Percentiles rank a stretch among this genome's conserved stretches.
phyloP scores from a whole-genome alignment of 2,888 invertebrate genomes.

The Gibbula magus region DNA sequence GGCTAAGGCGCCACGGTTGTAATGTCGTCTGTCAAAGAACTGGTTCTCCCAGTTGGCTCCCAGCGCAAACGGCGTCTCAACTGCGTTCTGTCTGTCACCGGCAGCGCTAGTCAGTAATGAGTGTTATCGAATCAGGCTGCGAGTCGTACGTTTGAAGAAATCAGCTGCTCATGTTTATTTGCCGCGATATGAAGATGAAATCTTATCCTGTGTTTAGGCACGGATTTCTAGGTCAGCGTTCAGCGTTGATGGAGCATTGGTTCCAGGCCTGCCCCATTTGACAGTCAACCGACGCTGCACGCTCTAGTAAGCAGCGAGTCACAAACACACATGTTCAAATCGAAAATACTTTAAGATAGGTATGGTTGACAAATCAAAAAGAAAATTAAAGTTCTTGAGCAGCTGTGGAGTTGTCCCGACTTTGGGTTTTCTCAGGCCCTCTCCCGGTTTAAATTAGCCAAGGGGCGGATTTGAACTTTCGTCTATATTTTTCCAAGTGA shows the following conservation, averaged over 20 bases:
- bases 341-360: neutral
- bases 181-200: slow-evolving; percentile 8
- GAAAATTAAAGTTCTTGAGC: neutral
- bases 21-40: neutral
- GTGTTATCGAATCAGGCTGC: neutral
- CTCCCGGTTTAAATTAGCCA: neutral
- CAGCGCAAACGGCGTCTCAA: neutral
- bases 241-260: neutral
- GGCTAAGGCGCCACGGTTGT: neutral
- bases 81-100: neutral
- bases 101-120: neutral
- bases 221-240: neutral
- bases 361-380: neutral
- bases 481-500: neutral
- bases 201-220: neutral
- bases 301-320: neutral
- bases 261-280: neutral
- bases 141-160: slow-evolving; percentile 11
- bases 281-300: neutral
- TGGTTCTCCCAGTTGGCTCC: neutral
- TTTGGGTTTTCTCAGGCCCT: neutral
- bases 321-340: slow-evolving; percentile 5
- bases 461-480: neutral
- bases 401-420: neutral
- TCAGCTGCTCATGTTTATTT: slow-evolving; percentile 1